Conservation (phyloP, 1,140 invertebrate species). For the Pollicipes pollicipes region DNA sequence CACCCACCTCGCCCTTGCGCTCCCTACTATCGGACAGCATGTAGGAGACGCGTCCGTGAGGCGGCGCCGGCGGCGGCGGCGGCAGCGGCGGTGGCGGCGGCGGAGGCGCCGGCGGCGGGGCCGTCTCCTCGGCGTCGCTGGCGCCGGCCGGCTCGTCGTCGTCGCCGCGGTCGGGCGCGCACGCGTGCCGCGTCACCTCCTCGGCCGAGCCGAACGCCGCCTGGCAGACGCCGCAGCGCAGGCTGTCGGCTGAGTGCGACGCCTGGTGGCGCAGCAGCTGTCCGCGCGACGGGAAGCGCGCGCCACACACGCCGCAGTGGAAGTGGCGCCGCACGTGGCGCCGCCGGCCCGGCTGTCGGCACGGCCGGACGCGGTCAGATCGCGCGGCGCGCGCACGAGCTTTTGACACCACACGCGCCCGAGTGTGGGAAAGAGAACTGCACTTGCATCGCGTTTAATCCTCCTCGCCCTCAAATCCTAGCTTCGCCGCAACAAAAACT, state of each 20-base stretch:
- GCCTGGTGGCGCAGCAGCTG: conserved; percentile 21
- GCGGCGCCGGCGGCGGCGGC: too few species aligned
- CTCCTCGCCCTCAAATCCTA: too few species aligned
- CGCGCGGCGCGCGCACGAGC: too few species aligned
- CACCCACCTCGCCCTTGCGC: background rate
- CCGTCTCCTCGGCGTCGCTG: background rate
- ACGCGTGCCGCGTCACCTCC: background rate
- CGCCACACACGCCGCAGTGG: conserved; percentile 30
- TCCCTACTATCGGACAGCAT: background rate
- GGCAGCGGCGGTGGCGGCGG: too few species aligned
- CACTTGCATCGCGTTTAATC: too few species aligned
- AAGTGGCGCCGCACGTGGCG: conserved; percentile 13
- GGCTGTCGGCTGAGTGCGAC: conserved; percentile 10
- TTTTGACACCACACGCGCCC: too few species aligned
- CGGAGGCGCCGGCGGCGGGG: too few species aligned
- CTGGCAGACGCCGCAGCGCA: conserved; percentile 13
- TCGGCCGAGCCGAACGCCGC: conserved; percentile 10
- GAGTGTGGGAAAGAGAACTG: too few species aligned
- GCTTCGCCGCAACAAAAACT: too few species aligned
- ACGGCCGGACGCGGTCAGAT: conserved; percentile 10
- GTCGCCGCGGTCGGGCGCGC: background rate
- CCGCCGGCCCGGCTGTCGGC: conserved; percentile 14
- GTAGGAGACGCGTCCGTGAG: too few species aligned
- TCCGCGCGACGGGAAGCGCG: conserved; percentile 26
- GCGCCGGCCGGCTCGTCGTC: background rate